Evolutionary conservation across 2,797 vertebrate genomes (phyloP).

Genomic region (Aplochiton taeniatus): DNA sequence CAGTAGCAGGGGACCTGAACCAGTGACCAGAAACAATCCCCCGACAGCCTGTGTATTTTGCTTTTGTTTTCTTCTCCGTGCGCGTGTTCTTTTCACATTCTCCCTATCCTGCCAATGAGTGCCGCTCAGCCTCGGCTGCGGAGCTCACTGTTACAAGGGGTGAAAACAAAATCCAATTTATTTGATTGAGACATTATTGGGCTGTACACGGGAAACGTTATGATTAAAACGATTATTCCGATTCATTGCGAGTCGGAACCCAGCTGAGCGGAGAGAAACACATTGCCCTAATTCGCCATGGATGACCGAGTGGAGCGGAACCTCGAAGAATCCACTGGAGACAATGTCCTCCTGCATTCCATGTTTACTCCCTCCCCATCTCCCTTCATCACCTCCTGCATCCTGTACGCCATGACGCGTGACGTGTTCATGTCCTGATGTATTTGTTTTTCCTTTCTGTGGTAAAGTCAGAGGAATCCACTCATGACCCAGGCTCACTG

Average conservation of each 20-base stretch:
- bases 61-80: not conserved
- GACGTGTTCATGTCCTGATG: too few relatives aligned
- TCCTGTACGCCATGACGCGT: too few relatives aligned
- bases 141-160: constrained; percentile 42
- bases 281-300: constrained; percentile 36
- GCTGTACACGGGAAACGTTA: constrained; percentile 42
- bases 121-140: constrained; percentile 3
- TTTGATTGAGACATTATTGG: constrained; percentile 58
- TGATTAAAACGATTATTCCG: constrained; percentile 62
- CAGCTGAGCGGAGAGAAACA: constrained; percentile 37
- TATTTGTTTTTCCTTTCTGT: not conserved
- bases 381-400: not conserved
- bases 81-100: not conserved
- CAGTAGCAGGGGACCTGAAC: constrained; percentile 59
- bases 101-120: constrained; percentile 46
- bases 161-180: constrained; percentile 66
- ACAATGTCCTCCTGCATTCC: constrained; percentile 16
- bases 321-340: constrained; percentile 17
- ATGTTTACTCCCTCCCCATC: constrained; percentile 19
- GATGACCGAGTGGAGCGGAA: constrained; percentile 36
- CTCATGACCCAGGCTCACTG: constrained; percentile 8
- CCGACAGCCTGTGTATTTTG: constrained; percentile 44
- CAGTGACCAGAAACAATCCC: constrained; percentile 74
- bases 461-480: constrained; percentile 35
- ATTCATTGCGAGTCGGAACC: constrained; percentile 33